Conservation (phyloP, 1,140 invertebrate species). For the Hirudo medicinalis region DNA sequence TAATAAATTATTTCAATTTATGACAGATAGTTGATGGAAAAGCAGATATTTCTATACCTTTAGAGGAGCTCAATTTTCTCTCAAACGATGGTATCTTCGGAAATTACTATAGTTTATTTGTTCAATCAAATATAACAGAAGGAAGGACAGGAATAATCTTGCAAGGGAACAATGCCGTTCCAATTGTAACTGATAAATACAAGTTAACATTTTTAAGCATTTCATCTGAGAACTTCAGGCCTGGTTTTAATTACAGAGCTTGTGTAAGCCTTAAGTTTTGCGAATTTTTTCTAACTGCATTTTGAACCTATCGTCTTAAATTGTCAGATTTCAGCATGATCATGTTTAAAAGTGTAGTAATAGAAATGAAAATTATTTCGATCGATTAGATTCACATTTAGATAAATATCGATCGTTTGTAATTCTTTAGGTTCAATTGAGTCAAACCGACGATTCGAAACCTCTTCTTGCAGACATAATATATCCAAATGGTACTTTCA, state of each 20-base stretch:
- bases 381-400: no score
- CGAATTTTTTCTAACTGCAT: no score
- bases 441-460: neutral
- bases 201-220: conserved; percentile 3
- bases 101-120: neutral
- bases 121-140: conserved; percentile 6
- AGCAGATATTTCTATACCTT: neutral
- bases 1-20: neutral
- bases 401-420: no score
- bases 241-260: conserved; percentile 65
- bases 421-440: neutral
- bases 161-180: conserved; percentile 5
- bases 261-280: conserved; percentile 46
- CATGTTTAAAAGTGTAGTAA: no score
- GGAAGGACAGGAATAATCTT: neutral
- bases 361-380: no score
- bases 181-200: neutral
- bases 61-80: neutral
- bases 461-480: neutral
- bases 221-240: conserved; percentile 67
- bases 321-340: no score
- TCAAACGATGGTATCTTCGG: neutral
- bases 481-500: neutral
- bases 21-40: neutral
- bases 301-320: no score